Base-by-base conservation (phyloP, 1,140 invertebrate species). In the Araneus ventricosus region DNA sequence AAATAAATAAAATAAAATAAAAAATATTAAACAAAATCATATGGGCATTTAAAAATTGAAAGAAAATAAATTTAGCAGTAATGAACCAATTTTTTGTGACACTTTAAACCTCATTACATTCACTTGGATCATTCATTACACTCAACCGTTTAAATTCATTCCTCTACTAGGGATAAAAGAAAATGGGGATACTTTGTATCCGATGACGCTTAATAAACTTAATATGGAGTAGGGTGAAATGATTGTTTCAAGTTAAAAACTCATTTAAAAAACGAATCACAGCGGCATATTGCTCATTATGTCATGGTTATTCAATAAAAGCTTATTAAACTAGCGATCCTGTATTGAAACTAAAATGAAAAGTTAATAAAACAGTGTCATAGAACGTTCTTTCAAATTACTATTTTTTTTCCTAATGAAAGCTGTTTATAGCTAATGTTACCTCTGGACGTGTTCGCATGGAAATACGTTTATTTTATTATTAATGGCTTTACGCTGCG, bases 401-500 rank as follows among this genome's bases (percentile, higher is more conserved):
- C 70, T 37, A 34, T 70, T 70, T 75, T 75, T 75, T 67, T 75
- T 75, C 20, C 30, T 75, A 75, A 75, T 75, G 70, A 37, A 37
- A 34, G 30, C 70, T 22, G 70, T 75, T 75, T 75, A 75, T 75
- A 37, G 70, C 70, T 41, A 30, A 84, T 27, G 39, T 24, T 27
- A 24, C 34, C 27, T 84, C 45, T 27, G 24, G 17, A 84, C 82
- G 82, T 57, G 45, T 57, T 84, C 82, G 41, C 82, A 84, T 91
- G 59, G 84, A 91, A 17, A 63, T 84, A 41, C 52, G 79, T 63
- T 84, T 63, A 84, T 82, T 61, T 57, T 63, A 84, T 91, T 91
- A 91, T 91, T 91, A 91, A 91, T 91, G 89, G 57, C 27, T 84
- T 67, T 41, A 22, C n/a, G 80, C 5, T 7, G 41, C 70, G 70